Evolutionary conservation across 2,888 invertebrate species (phyloP), one percentile per base, ranked within the genome.

Genomic region (Pheosia tremula): DNA sequence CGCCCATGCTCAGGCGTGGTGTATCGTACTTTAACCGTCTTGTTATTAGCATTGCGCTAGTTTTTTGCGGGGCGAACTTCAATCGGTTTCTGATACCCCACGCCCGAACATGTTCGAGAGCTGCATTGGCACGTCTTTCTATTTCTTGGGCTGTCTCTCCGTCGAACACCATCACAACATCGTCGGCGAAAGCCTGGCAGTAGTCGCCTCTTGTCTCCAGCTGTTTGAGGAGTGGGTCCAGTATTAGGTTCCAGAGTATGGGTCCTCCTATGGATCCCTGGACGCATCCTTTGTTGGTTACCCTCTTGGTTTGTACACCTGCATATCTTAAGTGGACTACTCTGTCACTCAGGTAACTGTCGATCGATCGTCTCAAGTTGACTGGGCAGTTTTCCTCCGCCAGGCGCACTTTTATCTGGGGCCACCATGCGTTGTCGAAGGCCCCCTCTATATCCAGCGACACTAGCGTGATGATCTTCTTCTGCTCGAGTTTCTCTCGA

Each of bases 181-280:
- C 64, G 36, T 64, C 66, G 4, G 71, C 68, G 11, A 58, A 59
- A 0, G 60, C 60, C 11, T 58, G 63, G 4, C 10, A 24, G 10
- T 58, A 5, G 7, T 43, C 41, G 0, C 37, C 50, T 9, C 39
- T 4, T 9, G 11, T 36, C 8, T 57, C 58, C 5, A 56, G 36
- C 5, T n/a, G 4, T 9, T 13, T 37, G 2, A 39, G 39, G 4
- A 39, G 6, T 39, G 39, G 39, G 39, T 39, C 39, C 4, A 39
- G 39, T 4, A 39, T 4, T 5, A 39, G 39, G 6, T 39, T 39
- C 39, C 39, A 39, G 4, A 39, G 39, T 4, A 39, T 39, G 4
- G 39, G 39, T 39, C 39, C 39, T 39, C 39, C 39, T 4, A 39
- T 39, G 39, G 39, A 39, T 39, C 39, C 39, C 39, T 39, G 39